Evolutionary conservation across 2,888 invertebrate species (phyloP).

Genomic region (Erebia aethiops): DNA sequence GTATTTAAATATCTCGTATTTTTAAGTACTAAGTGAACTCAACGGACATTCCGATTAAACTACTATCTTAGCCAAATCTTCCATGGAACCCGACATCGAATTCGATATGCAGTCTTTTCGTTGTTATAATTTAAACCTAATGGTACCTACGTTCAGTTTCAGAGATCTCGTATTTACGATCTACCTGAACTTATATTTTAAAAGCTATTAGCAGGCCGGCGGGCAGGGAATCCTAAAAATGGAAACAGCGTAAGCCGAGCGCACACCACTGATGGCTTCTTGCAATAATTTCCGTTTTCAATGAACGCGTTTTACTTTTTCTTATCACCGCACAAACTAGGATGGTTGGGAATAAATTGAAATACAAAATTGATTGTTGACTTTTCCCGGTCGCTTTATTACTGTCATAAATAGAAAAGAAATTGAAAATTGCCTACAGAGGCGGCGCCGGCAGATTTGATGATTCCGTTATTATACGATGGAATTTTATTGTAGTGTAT

Average conservation of each 20-base stretch:
- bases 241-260: constrained; percentile 64
- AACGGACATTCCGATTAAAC: too few species aligned
- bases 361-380: constrained; percentile 84
- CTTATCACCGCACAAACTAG: constrained; percentile 81
- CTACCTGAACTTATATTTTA: background rate
- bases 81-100: too few species aligned
- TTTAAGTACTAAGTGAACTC: too few species aligned
- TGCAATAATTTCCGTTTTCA: constrained; percentile 83
- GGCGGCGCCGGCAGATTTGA: constrained; percentile 62
- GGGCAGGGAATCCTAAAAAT: constrained; percentile 42
- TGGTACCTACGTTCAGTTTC: too few species aligned
- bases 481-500: constrained; percentile 51
- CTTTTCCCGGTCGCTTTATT: constrained; percentile 81
- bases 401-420: constrained; percentile 81
- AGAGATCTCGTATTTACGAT: too few species aligned
- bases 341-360: constrained; percentile 83
- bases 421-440: constrained; percentile 79
- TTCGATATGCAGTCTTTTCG: too few species aligned
- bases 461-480: constrained; percentile 60
- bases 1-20: too few species aligned
- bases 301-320: constrained; percentile 81
- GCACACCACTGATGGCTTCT: constrained; percentile 80
- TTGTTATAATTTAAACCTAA: too few species aligned
- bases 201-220: background rate
- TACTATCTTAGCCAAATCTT: too few species aligned